These are phyloP conservation scores for Ethmia dodecea DNA, from an alignment of 2,888 invertebrate genomes.

Conservation along the genomic window DNA sequence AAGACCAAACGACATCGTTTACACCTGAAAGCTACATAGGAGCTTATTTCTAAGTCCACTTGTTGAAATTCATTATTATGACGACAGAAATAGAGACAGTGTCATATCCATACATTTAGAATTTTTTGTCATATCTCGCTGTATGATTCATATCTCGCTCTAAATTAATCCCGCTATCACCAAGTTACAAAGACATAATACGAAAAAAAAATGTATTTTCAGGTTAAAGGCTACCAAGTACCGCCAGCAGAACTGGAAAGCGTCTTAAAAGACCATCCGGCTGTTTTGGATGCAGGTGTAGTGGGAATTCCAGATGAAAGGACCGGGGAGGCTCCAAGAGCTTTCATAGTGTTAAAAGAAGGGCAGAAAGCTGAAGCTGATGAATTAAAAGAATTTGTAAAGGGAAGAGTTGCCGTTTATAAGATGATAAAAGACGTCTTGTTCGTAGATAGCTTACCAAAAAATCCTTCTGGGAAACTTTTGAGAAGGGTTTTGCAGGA, in stretches of 20 bases:
- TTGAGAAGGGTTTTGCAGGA: slow-evolving; percentile 73
- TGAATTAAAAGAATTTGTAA: slow-evolving; percentile 78
- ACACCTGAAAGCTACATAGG: too few relatives aligned
- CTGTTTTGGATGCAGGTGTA: slow-evolving; percentile 86
- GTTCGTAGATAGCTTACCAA: slow-evolving; percentile 80
- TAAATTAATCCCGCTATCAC: too few relatives aligned
- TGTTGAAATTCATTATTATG: too few relatives aligned
- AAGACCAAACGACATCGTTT: too few relatives aligned
- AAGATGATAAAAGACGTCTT: slow-evolving; percentile 81
- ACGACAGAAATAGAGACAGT: too few relatives aligned
- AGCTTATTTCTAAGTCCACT: too few relatives aligned
- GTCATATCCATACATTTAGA: too few relatives aligned
- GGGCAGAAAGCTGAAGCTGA: slow-evolving; percentile 50
- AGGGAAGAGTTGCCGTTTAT: slow-evolving; percentile 80
- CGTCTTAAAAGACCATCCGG: slow-evolving; percentile 80
- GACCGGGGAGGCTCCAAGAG: slow-evolving; percentile 83
- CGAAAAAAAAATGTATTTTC: too few relatives aligned
- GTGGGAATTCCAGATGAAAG: slow-evolving; percentile 81
- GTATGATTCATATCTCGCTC: too few relatives aligned
- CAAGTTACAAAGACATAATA: too few relatives aligned
- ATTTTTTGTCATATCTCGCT: too few relatives aligned
- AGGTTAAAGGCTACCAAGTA: slow-evolving; percentile 81
- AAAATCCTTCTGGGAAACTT: slow-evolving; percentile 84
- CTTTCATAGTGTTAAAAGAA: slow-evolving; percentile 78
- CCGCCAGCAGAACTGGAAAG: slow-evolving; percentile 90